Evolutionary conservation across 2,888 invertebrate genomes (phyloP).

Genomic region (Mythimna impura): DNA sequence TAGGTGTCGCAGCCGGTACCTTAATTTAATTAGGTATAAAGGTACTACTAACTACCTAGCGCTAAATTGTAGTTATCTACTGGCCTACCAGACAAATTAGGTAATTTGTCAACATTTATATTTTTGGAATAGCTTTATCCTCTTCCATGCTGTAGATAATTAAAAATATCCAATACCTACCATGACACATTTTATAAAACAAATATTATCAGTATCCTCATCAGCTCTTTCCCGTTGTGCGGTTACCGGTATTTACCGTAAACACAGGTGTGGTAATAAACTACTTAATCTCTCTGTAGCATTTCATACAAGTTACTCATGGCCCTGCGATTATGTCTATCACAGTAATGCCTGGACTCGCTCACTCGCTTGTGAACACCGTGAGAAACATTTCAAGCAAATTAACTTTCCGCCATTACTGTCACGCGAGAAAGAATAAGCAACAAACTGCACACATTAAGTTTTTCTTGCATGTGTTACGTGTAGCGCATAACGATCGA

Average conservation of each 20-base stretch:
- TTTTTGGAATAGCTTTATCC: constrained; percentile 1
- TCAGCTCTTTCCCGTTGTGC: constrained; percentile 48
- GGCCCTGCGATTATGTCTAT: constrained; percentile 64
- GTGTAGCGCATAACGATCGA: constrained; percentile 73
- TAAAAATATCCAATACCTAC: constrained; percentile 3
- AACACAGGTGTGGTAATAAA: constrained; percentile 60
- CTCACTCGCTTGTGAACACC: constrained; percentile 75
- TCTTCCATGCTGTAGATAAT: background rate
- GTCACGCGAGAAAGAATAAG: constrained; percentile 83
- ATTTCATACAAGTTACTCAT: constrained; percentile 64
- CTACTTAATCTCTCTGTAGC: constrained; percentile 54
- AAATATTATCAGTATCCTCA: constrained; percentile 65
- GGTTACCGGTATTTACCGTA: constrained; percentile 58
- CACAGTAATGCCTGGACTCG: constrained; percentile 72
- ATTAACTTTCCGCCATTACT: constrained; percentile 84
- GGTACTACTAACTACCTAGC: constrained; percentile 58
- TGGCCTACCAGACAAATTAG: background rate
- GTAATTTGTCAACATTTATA: background rate
- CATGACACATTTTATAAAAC: constrained; percentile 16
- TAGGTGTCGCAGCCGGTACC: constrained; percentile 77
- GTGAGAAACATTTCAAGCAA: constrained; percentile 85
- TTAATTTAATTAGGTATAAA: constrained; percentile 69
- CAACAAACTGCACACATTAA: constrained; percentile 73
- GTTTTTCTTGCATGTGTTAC: constrained; percentile 76
- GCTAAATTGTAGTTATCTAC: background rate